Base-by-base conservation (phyloP, 2,888 invertebrate species). In the Calliopum simillimum region DNA sequence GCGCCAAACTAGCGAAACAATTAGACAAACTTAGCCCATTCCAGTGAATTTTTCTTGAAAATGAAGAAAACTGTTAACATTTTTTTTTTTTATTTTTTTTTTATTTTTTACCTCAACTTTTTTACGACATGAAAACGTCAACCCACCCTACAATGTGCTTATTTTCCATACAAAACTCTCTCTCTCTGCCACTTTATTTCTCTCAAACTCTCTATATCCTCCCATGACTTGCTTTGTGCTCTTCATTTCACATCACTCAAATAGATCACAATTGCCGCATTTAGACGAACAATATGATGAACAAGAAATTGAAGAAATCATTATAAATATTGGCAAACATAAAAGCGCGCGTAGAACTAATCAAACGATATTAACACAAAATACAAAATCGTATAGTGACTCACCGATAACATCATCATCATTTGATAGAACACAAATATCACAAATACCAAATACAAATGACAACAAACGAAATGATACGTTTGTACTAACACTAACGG, bases 401-500 rank as follows among this genome's bases (percentile, higher is more conserved):
- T 33, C 88, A 88, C 87, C 88, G 88, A 87, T 88, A 88, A 86
- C 85, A 73, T 53, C 66, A 68, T 69, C 67, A 69, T 67, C 47
- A 63, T 51, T 69, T 16, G 61, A 56, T 44, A 49, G 46, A 47
- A 41, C 33, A 55, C 43, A n/a, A n/a, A n/a, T 21, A 55, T 23
- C 62, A 46, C 70, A 64, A 68, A 59, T 64, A 66, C 44, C 56
- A 46, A 58, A 66, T 51, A 23, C 61, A 66, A 63, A 14, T 56
- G 59, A 21, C 64, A 41, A 80, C 84, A 79, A 76, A 76, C 78
- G 77, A 75, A 72, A 76, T 71, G 77, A 79, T 75, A 71, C 77
- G 73, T 76, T 77, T 74, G 75, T 76, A 78, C 76, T 80, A 78
- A 82, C 82, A 80, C 73, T 81, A 79, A 79, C 81, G 78, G 79